phyloP scores from a whole-genome alignment of 2,113 vertebrate species.

The Myrmecobius fasciatus region DNA sequence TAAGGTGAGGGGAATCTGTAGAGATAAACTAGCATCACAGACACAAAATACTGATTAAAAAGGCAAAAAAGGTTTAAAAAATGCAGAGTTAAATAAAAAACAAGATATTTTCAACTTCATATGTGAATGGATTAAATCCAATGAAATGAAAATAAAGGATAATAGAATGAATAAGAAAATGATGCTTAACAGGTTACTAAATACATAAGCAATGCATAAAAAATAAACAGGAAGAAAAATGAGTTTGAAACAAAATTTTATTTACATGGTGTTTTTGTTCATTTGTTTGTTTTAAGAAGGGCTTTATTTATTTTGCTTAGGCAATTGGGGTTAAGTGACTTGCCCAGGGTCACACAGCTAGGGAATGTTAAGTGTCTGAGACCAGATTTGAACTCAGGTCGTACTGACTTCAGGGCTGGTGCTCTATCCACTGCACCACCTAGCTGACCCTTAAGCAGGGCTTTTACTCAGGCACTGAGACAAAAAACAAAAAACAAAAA shows the following conservation, averaged over 20 bases:
- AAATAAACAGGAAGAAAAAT: background rate
- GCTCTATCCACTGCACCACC: too few species aligned
- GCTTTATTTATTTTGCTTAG: too few species aligned
- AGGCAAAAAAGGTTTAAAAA: background rate
- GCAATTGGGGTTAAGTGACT: too few species aligned
- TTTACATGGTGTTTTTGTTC: background rate
- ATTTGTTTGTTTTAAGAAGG: background rate
- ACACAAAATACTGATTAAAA: background rate
- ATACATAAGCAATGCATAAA: background rate
- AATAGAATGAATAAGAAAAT: background rate
- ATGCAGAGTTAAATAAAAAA: background rate
- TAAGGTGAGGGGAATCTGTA: background rate
- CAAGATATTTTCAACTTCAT: background rate
- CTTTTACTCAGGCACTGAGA: background rate
- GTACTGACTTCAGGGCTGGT: too few species aligned
- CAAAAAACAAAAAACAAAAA: background rate
- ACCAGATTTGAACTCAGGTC: too few species aligned
- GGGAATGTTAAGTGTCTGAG: too few species aligned
- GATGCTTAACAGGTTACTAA: background rate
- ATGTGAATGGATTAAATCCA: background rate
- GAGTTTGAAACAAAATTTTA: background rate
- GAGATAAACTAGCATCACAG: background rate
- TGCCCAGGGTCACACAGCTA: too few species aligned
- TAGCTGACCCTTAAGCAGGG: too few species aligned
- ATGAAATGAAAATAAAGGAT: background rate